These are phyloP conservation scores for Sitobion miscanthi DNA, from an alignment of 1,140 invertebrate genomes.

Conservation along the genomic window DNA sequence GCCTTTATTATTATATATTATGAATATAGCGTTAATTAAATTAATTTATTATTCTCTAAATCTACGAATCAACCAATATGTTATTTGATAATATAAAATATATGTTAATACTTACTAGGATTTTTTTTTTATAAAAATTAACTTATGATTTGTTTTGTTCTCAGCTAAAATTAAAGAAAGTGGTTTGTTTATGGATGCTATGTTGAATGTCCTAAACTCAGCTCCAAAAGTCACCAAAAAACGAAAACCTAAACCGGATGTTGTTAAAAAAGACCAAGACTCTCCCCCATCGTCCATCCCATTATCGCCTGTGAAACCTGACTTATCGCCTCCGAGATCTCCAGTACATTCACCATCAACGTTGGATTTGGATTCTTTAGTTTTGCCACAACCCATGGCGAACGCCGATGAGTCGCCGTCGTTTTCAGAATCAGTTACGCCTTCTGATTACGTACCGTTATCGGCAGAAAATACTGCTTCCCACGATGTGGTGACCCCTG, in stretches of 20 bases:
- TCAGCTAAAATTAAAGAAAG: slow-evolving; percentile 46
- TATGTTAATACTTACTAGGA: too few relatives aligned
- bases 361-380: slow-evolving; percentile 37
- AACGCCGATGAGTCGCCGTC: neutral
- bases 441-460: slow-evolving; percentile 14
- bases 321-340: neutral
- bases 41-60: neutral
- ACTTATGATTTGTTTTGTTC: neutral
- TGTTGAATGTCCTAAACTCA: slow-evolving; percentile 43
- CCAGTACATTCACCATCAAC: slow-evolving; percentile 31
- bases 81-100: neutral
- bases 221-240: slow-evolving; percentile 49
- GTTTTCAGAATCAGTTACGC: neutral
- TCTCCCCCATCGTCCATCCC: neutral
- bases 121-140: neutral
- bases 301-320: neutral
- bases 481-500: neutral
- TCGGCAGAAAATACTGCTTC: neutral
- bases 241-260: slow-evolving; percentile 35
- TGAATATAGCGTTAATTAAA: neutral
- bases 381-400: neutral
- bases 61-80: slow-evolving; percentile 27
- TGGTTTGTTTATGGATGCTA: slow-evolving; percentile 42
- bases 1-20: neutral
- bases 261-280: slow-evolving; percentile 13